A percentile compares a stretch with the other conserved stretches of the same genome.
phyloP scores from a whole-genome alignment of 2,888 invertebrate species.

The Imbricaverruca yamaguchii region DNA sequence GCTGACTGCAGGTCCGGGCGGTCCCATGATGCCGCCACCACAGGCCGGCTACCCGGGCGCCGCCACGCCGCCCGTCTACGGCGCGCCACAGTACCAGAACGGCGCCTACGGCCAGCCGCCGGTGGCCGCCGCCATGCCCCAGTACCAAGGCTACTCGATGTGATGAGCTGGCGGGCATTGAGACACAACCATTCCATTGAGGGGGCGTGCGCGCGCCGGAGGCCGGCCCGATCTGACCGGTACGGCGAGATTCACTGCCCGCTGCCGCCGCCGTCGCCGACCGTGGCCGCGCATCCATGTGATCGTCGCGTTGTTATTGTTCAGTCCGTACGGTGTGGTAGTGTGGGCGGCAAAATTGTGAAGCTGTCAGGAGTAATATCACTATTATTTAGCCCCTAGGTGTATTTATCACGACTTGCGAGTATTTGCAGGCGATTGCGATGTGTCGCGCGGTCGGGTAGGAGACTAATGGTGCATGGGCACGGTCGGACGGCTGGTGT shows the following conservation, averaged over 20 bases:
- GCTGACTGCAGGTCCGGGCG: constrained; percentile 84
- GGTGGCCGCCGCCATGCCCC: background rate
- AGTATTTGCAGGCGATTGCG: background rate
- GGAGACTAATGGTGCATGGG: background rate
- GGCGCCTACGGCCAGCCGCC: constrained; percentile 26
- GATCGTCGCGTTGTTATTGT: constrained; percentile 20
- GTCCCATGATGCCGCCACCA: constrained; percentile 13
- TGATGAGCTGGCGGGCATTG: background rate
- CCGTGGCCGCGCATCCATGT: background rate
- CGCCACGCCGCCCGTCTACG: constrained; percentile 22
- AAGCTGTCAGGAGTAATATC: constrained; percentile 12
- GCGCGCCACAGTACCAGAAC: constrained; percentile 25
- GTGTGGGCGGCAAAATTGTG: background rate
- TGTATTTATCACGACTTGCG: background rate
- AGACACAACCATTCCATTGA: constrained; percentile 1
- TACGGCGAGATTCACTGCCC: background rate
- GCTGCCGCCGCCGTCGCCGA: constrained; percentile 14
- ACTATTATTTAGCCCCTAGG: constrained; percentile 18
- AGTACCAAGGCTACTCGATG: constrained; percentile 21
- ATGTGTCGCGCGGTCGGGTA: background rate
- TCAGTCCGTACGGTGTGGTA: constrained; percentile 4
- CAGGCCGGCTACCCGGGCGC: constrained; percentile 13
- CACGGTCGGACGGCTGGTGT: background rate
- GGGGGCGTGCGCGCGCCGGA: background rate
- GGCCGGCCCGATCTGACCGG: background rate